These are phyloP conservation scores for Plumapathes pennacea DNA, from an alignment of 92 coral and sea anemone species.

Conservation along the genomic window DNA sequence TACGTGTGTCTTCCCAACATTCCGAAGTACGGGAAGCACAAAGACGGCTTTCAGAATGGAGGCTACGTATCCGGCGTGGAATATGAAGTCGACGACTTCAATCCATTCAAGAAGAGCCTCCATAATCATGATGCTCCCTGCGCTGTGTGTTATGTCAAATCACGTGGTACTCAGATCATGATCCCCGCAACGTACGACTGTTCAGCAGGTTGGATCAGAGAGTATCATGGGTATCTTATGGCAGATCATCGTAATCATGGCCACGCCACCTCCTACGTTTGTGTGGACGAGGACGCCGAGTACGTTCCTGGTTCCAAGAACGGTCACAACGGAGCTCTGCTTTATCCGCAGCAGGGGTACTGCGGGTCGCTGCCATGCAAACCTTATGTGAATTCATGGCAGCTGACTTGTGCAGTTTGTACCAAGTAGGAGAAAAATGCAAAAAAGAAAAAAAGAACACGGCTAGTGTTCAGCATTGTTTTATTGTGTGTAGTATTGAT, in stretches of 20 bases:
- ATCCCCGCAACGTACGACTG: conserved; percentile 79
- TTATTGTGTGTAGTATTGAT: too few relatives aligned
- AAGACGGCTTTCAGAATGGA: conserved; percentile 7
- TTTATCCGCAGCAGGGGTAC: conserved; percentile 50
- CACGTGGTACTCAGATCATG: conserved; percentile 77
- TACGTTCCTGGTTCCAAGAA: conserved; percentile 35
- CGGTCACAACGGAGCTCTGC: conserved; percentile 51
- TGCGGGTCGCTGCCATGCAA: conserved; percentile 75
- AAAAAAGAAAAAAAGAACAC: too few relatives aligned
- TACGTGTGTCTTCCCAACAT: conserved; percentile 47
- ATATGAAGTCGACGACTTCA: conserved; percentile 37
- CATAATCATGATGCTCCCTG: conserved; percentile 66
- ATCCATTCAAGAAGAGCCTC: conserved; percentile 30
- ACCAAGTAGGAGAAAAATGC: too few relatives aligned
- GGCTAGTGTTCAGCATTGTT: too few relatives aligned
- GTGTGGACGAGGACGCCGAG: conserved; percentile 72
- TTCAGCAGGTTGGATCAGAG: conserved; percentile 79
- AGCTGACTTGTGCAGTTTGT: conserved; percentile 86
- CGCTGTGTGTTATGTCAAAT: conserved; percentile 73
- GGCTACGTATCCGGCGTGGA: conserved; percentile 61
- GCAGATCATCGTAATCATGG: conserved; percentile 35
- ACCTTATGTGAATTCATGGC: conserved; percentile 56
- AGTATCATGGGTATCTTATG: conserved; percentile 88
- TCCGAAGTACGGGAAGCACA: conserved; percentile 34
- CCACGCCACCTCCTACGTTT: conserved; percentile 53